Percentiles rank a stretch among this genome's conserved stretches.
These are phyloP conservation scores for Pandemis corylana DNA, from an alignment of 2,888 invertebrate species.

Conservation along the genomic window DNA sequence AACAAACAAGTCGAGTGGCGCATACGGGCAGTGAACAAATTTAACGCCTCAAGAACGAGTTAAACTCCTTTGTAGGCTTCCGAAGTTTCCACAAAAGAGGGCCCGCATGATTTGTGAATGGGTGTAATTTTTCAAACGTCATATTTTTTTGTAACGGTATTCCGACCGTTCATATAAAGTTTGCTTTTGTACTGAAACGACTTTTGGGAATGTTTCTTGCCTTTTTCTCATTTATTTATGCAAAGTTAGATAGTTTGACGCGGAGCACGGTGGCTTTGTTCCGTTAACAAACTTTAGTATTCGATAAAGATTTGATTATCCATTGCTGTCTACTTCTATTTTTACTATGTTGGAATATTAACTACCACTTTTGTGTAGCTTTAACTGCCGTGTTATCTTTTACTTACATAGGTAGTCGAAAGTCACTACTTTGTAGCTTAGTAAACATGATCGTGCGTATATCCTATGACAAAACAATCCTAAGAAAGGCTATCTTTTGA, in stretches of 20 bases:
- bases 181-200: conserved; percentile 76
- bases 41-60: conserved; percentile 74
- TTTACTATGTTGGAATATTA: not conserved
- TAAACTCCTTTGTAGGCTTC: conserved; percentile 74
- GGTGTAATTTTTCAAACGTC: conserved; percentile 85
- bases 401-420: not conserved
- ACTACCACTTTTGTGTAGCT: not conserved
- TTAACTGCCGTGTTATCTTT: not conserved
- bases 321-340: conserved; percentile 5
- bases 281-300: conserved; percentile 62
- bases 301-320: conserved; percentile 53
- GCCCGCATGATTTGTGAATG: conserved; percentile 83
- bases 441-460: conserved; percentile 41
- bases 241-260: conserved; percentile 73
- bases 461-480: conserved; percentile 64
- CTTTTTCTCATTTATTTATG: conserved; percentile 70
- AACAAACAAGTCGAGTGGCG: conserved; percentile 55
- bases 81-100: conserved; percentile 80
- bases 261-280: conserved; percentile 63
- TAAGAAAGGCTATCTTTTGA: conserved; percentile 62
- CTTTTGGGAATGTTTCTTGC: conserved; percentile 73
- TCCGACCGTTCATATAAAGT: conserved; percentile 76
- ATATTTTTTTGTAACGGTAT: conserved; percentile 81
- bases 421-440: not conserved
- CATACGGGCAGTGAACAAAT: conserved; percentile 62